phyloP scores from a whole-genome alignment of 1,140 invertebrate species.

The Heliconius nattereri region DNA sequence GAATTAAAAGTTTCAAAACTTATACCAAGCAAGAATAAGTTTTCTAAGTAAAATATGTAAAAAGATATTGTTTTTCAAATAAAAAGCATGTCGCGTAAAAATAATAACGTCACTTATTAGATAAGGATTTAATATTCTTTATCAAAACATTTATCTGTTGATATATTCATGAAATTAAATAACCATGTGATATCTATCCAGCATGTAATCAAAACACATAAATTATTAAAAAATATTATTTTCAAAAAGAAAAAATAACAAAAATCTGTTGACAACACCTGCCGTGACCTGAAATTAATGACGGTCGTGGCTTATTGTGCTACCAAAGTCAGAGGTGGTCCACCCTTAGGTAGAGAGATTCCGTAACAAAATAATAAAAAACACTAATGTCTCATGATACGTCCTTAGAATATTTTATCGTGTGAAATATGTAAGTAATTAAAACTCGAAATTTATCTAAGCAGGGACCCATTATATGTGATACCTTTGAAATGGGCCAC shows the following conservation, averaged over 20 bases:
- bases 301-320: slow-evolving; percentile 64
- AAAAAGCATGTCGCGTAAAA: not conserved
- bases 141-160: not conserved
- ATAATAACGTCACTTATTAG: no score
- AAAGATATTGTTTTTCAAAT: not conserved
- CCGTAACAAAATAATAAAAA: slow-evolving; percentile 52
- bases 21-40: not conserved
- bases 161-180: not conserved
- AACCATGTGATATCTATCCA: slow-evolving; percentile 26
- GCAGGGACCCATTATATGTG: slow-evolving; percentile 44
- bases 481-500: slow-evolving; percentile 51
- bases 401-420: slow-evolving; percentile 59
- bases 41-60: no score
- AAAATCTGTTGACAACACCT: slow-evolving; percentile 72
- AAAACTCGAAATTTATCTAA: slow-evolving; percentile 58
- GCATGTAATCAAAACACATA: slow-evolving; percentile 55
- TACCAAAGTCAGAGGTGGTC: slow-evolving; percentile 72
- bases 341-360: slow-evolving; percentile 50
- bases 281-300: slow-evolving; percentile 72
- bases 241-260: slow-evolving; percentile 50
- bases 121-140: no score
- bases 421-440: slow-evolving; percentile 71
- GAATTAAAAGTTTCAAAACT: slow-evolving; percentile 23
- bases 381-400: slow-evolving; percentile 53
- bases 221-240: slow-evolving; percentile 62